Percentiles rank a stretch among this genome's conserved stretches.
Evolutionary conservation across 2,888 invertebrate species (phyloP).

Genomic region (Caenorhabditis sp.): DNA sequence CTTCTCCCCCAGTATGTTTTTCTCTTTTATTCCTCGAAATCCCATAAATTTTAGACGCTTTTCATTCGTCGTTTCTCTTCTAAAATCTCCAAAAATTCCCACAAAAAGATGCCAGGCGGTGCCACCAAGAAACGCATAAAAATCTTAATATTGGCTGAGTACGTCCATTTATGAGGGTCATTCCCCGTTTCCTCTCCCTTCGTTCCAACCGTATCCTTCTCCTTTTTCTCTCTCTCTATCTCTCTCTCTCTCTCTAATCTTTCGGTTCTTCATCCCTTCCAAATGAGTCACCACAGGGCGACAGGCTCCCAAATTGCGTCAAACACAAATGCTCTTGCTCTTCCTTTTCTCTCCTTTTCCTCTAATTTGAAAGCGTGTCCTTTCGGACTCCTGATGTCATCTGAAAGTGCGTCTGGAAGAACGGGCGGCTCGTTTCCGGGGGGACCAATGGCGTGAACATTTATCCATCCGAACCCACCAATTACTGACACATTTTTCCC

Average conservation of each 20-base stretch:
- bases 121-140: slow-evolving; percentile 31
- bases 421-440: too few relatives aligned
- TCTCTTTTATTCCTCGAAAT: slow-evolving; percentile 13
- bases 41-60: slow-evolving; percentile 32
- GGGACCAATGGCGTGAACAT: neutral
- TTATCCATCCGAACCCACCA: slow-evolving; percentile 1
- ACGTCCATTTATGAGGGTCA: slow-evolving; percentile 37
- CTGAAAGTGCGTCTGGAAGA: too few relatives aligned
- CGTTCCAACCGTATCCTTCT: neutral
- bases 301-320: slow-evolving; percentile 8
- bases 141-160: slow-evolving; percentile 45
- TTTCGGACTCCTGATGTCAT: neutral
- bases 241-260: neutral
- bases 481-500: neutral
- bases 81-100: neutral
- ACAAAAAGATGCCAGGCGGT: neutral
- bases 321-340: neutral
- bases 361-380: slow-evolving; percentile 9
- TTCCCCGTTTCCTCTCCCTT: slow-evolving; percentile 1
- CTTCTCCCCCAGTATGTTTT: too few relatives aligned
- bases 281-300: slow-evolving; percentile 7
- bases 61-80: neutral
- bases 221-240: neutral
- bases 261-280: neutral
- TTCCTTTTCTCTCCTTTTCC: neutral